Evolutionary conservation across 2,113 vertebrate species (phyloP).

Genomic region (Balaenoptera acutorostrata): DNA sequence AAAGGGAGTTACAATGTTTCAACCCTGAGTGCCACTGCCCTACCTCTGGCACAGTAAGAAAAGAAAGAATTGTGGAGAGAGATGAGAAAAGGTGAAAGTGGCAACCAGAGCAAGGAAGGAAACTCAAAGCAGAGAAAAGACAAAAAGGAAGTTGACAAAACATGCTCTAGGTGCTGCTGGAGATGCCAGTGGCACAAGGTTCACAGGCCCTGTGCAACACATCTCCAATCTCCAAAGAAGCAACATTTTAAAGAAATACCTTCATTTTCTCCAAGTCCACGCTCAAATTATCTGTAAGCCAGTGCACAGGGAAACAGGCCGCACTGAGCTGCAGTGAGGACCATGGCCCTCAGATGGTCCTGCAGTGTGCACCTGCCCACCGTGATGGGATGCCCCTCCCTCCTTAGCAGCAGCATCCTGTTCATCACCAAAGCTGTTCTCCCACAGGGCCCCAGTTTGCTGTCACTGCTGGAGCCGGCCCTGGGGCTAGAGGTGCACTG

Average conservation of each 20-base stretch:
- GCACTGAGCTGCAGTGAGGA: neutral
- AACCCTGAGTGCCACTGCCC: neutral
- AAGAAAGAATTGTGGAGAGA: neutral
- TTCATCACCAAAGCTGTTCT: neutral
- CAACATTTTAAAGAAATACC: neutral
- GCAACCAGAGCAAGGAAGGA: neutral
- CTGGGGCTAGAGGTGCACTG: neutral
- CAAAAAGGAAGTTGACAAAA: neutral
- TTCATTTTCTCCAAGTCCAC: neutral
- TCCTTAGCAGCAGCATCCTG: neutral
- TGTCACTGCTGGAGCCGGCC: neutral
- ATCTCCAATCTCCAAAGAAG: neutral
- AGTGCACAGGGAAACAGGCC: neutral
- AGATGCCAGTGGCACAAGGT: neutral
- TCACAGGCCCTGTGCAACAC: neutral
- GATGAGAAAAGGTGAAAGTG: neutral
- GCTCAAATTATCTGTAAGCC: neutral
- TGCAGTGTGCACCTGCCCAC: neutral
- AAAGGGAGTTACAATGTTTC: neutral
- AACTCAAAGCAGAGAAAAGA: neutral
- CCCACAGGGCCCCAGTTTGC: neutral
- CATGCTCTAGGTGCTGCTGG: neutral
- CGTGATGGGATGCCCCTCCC: neutral
- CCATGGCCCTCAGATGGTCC: neutral
- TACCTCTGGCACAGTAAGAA: neutral